Percentiles rank a stretch among this genome's conserved stretches.
phyloP scores from a whole-genome alignment of 1,140 invertebrate species.

The Calliopsis andreniformis region DNA sequence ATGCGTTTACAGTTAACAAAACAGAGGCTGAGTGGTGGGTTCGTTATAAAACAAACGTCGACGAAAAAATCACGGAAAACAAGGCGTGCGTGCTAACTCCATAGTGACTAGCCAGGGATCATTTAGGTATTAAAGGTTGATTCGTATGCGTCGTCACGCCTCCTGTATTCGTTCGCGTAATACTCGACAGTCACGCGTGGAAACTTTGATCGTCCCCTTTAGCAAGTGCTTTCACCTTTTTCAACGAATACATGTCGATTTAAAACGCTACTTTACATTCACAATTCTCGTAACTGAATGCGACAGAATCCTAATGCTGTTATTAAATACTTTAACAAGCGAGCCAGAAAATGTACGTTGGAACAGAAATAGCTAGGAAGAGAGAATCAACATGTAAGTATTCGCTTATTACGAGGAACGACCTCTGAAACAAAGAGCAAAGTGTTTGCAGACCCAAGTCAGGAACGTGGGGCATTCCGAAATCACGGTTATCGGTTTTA shows the following conservation, averaged over 20 bases:
- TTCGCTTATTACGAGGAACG: not conserved
- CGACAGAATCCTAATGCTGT: too few relatives aligned
- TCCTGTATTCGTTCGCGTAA: constrained; percentile 45
- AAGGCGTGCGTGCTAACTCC: constrained; percentile 30
- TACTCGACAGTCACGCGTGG: constrained; percentile 29
- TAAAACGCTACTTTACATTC: too few relatives aligned
- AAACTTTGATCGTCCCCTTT: constrained; percentile 36
- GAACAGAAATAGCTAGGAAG: not conserved
- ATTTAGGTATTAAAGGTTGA: constrained; percentile 51
- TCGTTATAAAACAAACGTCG: not conserved
- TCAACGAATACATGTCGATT: constrained; percentile 55
- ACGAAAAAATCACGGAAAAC: constrained; percentile 19
- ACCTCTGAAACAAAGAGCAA: not conserved
- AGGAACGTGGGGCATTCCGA: not conserved
- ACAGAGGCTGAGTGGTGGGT: constrained; percentile 35
- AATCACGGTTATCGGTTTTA: constrained; percentile 26
- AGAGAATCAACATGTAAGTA: not conserved
- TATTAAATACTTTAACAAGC: too few relatives aligned
- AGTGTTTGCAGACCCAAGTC: not conserved
- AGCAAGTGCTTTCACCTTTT: constrained; percentile 14
- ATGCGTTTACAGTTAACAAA: constrained; percentile 36
- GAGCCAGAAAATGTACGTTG: too few relatives aligned
- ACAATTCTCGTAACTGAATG: too few relatives aligned
- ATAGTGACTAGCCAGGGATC: constrained; percentile 51
- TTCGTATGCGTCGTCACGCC: constrained; percentile 44